Evolutionary conservation across 2,797 vertebrate genomes (phyloP).

Genomic region (Peromyscus eremicus): DNA sequence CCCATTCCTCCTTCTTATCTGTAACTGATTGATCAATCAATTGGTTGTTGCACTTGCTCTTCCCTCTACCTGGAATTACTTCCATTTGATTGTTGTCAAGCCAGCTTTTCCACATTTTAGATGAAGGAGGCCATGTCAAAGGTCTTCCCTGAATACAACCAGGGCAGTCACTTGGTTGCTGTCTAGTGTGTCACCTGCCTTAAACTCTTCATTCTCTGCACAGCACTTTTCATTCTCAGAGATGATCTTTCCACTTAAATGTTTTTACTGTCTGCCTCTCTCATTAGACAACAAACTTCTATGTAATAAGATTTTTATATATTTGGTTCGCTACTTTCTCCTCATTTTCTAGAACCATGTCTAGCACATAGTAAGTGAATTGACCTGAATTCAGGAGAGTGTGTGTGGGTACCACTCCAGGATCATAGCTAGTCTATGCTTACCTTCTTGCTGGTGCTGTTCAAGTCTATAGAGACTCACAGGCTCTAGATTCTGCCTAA

Average conservation of each 20-base stretch:
- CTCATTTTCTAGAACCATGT: not conserved
- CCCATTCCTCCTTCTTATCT: not conserved
- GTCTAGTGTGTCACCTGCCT: not conserved
- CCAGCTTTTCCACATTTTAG: not conserved
- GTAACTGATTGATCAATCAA: not conserved
- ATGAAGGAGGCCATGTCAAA: not conserved
- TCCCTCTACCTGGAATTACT: not conserved
- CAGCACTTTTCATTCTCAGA: not conserved
- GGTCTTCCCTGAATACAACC: not conserved
- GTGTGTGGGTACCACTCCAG: not conserved
- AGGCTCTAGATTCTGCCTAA: not conserved
- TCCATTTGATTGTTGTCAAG: not conserved
- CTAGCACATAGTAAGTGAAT: not conserved
- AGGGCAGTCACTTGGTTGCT: not conserved
- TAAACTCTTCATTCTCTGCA: conserved; percentile 15
- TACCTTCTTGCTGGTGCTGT: not conserved
- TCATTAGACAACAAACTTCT: not conserved
- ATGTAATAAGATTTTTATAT: not conserved
- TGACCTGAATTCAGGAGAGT: not conserved
- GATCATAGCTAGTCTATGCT: not conserved
- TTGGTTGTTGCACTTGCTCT: not conserved
- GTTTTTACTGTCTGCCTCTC: not conserved
- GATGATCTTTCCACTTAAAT: not conserved
- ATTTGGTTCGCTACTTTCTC: not conserved
- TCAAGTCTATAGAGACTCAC: not conserved